phyloP scores from a whole-genome alignment of 2,797 vertebrate genomes.

The Chloroceryle amazona region DNA sequence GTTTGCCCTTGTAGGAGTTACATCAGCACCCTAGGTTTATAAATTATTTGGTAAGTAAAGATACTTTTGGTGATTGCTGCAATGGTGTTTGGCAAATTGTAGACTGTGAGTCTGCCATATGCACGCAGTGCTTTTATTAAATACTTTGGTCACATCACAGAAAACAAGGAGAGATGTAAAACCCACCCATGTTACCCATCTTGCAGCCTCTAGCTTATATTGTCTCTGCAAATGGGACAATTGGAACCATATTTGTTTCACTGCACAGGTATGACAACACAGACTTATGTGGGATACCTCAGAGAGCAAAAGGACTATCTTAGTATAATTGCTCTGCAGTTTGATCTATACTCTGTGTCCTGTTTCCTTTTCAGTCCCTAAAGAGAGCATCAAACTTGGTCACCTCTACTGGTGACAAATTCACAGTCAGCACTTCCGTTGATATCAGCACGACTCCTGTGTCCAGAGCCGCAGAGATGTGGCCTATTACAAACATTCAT shows the following conservation, averaged over 20 bases:
- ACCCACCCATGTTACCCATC: background rate
- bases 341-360: background rate
- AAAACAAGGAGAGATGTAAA: background rate
- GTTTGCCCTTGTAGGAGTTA: background rate
- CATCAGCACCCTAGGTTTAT: background rate
- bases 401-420: background rate
- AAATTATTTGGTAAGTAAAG: background rate
- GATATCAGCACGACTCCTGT: background rate
- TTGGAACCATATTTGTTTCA: background rate
- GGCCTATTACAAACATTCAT: background rate
- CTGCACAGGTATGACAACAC: background rate
- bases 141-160: background rate
- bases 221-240: background rate
- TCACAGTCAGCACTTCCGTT: background rate
- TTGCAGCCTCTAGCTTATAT: background rate
- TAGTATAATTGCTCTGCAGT: background rate
- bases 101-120: background rate
- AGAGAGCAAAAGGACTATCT: background rate
- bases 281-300: background rate
- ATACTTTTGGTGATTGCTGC: background rate
- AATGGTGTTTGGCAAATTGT: background rate
- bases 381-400: background rate
- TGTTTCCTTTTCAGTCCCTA: background rate
- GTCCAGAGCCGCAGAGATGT: background rate
- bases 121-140: background rate